A percentile compares a stretch with the other conserved stretches of the same genome.
Conservation (phyloP, 92 coral and sea anemone species). For the Phymanthus crucifer region DNA sequence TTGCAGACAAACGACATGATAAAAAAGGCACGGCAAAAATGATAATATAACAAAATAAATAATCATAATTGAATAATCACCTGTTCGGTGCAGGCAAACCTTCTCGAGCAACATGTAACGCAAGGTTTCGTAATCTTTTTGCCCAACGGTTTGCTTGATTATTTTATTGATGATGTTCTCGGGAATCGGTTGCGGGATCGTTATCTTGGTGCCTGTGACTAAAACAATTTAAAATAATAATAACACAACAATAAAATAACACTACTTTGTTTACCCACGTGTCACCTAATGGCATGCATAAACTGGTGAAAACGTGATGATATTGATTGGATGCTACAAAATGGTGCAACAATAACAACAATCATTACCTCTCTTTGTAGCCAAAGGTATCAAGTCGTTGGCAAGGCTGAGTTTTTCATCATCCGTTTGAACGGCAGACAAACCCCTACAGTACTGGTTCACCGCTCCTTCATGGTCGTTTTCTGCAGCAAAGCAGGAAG, state of each 20-base stretch:
- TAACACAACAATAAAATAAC: too few relatives aligned
- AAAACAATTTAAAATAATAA: too few relatives aligned
- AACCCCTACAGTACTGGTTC: slow-evolving; percentile 17
- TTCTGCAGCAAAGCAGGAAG: slow-evolving; percentile 22
- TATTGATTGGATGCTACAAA: too few relatives aligned
- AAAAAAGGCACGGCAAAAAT: too few relatives aligned
- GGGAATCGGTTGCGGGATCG: slow-evolving; percentile 42
- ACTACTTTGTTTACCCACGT: too few relatives aligned
- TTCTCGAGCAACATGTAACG: slow-evolving; percentile 46
- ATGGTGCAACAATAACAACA: too few relatives aligned
- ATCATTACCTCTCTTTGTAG: slow-evolving; percentile 14
- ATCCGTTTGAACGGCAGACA: slow-evolving; percentile 25
- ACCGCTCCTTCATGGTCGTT: slow-evolving; percentile 21
- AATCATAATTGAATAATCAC: background rate
- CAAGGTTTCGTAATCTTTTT: slow-evolving; percentile 35
- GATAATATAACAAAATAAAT: too few relatives aligned
- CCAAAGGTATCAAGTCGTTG: slow-evolving; percentile 33
- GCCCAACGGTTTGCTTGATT: slow-evolving; percentile 49
- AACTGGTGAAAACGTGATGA: too few relatives aligned
- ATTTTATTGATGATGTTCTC: slow-evolving; percentile 30
- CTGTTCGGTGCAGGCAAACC: slow-evolving; percentile 2
- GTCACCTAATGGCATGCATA: too few relatives aligned
- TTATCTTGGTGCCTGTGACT: slow-evolving; percentile 40
- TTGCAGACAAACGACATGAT: too few relatives aligned
- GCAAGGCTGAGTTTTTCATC: slow-evolving; percentile 33